Percentiles rank a stretch among this genome's conserved stretches.
These are phyloP conservation scores for Bubo blakistoni DNA, from an alignment of 2,113 vertebrate species.

Conservation along the genomic window DNA sequence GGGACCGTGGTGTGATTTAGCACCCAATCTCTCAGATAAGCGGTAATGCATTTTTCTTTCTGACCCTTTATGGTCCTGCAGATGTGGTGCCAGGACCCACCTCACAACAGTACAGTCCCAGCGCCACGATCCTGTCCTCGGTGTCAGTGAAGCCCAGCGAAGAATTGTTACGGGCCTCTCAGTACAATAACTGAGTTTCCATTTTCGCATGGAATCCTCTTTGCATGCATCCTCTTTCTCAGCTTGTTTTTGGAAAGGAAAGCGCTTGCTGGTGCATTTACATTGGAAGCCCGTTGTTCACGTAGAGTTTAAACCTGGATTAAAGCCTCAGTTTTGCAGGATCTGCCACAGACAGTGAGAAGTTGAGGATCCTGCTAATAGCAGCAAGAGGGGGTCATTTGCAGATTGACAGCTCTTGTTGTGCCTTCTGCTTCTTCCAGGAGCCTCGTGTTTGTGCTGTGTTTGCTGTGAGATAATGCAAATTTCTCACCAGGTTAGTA, in stretches of 20 bases:
- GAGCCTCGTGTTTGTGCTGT: not conserved
- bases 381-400: not conserved
- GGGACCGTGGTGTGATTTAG: accelerated
- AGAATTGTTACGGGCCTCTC: not conserved
- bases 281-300: not conserved
- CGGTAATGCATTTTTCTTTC: not conserved
- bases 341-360: not conserved
- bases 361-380: not conserved
- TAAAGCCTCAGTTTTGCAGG: not conserved
- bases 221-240: not conserved
- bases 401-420: not conserved
- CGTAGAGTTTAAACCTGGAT: not conserved
- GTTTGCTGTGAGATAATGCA: not conserved
- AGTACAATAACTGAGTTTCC: not conserved
- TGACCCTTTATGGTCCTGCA: not conserved
- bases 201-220: not conserved
- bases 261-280: not conserved
- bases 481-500: not conserved
- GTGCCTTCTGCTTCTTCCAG: not conserved
- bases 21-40: too few species aligned
- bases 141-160: not conserved
- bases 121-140: accelerated
- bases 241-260: not conserved
- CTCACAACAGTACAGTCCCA: not conserved
- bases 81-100: not conserved